Percentiles rank a stretch among this genome's conserved stretches.
phyloP scores from a whole-genome alignment of 2,888 invertebrate species.

The Euplagia quadripunctaria region DNA sequence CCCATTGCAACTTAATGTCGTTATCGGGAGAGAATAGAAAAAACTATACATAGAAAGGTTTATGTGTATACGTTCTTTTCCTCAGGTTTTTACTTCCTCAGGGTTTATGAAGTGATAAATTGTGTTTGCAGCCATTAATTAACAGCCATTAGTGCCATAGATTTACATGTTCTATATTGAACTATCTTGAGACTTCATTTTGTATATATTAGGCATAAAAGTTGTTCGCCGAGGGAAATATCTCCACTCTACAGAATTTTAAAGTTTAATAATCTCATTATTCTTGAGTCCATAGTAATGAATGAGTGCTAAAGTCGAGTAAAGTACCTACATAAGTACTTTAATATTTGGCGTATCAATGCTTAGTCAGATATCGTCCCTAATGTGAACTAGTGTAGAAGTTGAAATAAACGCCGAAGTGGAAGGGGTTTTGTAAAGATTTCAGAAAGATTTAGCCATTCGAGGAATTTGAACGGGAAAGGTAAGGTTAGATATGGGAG shows the following conservation, averaged over 20 bases:
- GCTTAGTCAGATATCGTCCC: too few species aligned
- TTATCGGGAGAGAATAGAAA: constrained; percentile 21
- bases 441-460: too few species aligned
- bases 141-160: neutral
- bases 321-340: too few species aligned
- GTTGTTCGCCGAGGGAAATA: too few species aligned
- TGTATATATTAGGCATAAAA: neutral
- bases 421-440: too few species aligned
- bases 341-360: too few species aligned
- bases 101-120: neutral
- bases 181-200: neutral
- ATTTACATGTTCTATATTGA: neutral
- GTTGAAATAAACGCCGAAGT: too few species aligned
- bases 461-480: too few species aligned
- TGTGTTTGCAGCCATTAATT: neutral
- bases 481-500: too few species aligned
- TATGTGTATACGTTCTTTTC: neutral
- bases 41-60: constrained; percentile 1
- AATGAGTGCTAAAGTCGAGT: too few species aligned
- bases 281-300: too few species aligned
- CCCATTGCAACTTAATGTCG: constrained; percentile 21
- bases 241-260: neutral
- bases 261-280: neutral
- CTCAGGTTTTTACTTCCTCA: neutral
- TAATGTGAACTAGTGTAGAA: too few species aligned